phyloP scores from a whole-genome alignment of 2,113 vertebrate species.

The Rhinolophus sinicus region DNA sequence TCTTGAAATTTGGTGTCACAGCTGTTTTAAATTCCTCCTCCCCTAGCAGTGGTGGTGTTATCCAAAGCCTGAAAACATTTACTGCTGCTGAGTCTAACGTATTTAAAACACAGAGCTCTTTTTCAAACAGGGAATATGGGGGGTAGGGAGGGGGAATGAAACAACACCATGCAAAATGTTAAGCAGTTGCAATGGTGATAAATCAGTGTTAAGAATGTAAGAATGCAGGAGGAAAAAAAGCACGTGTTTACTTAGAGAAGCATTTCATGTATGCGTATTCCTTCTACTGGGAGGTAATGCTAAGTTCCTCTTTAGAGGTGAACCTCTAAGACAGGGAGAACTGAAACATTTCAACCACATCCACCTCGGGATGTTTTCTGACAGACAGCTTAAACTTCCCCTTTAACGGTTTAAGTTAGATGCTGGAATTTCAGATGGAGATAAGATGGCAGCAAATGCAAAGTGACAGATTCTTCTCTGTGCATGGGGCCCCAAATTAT shows the following conservation, averaged over 20 bases:
- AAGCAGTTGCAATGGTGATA: conserved; percentile 45
- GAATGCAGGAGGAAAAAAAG: not conserved
- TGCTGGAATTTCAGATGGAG: not conserved
- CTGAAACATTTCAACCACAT: not conserved
- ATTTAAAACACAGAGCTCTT: conserved; percentile 49
- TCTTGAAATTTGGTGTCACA: conserved; percentile 72
- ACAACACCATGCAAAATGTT: not conserved
- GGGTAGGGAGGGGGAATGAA: not conserved
- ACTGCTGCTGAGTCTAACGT: conserved; percentile 58
- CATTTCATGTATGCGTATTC: not conserved
- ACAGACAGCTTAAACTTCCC: not conserved
- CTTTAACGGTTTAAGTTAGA: not conserved
- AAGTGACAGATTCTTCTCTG: not conserved
- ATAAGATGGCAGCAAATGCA: not conserved
- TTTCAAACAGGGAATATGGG: conserved; percentile 23
- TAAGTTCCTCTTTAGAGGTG: not conserved
- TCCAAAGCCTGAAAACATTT: conserved; percentile 67
- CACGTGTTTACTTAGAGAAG: not conserved
- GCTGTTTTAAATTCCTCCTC: conserved; percentile 67
- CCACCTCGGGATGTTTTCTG: not conserved
- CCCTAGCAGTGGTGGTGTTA: conserved; percentile 44
- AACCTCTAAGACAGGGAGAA: not conserved
- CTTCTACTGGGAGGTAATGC: not conserved
- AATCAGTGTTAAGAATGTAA: conserved; percentile 54
- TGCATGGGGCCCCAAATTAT: rapidly evolving